phyloP scores from a whole-genome alignment of 1,140 invertebrate genomes.

The Colletes gigas region DNA sequence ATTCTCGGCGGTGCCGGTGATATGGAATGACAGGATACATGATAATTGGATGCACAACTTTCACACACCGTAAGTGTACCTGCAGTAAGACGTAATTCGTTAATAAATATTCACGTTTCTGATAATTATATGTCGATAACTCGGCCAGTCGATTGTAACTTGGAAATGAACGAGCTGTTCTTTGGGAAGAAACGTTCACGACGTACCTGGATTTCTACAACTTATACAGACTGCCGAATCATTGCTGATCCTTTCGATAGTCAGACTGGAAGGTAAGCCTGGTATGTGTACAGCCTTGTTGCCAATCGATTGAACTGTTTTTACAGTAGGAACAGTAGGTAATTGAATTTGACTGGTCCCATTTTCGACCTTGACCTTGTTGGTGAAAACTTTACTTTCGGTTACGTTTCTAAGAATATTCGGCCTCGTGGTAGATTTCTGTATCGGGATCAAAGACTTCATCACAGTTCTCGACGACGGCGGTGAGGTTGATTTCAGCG shows the following conservation, averaged over 20 bases:
- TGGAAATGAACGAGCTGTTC: background rate
- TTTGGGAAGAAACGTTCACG: background rate
- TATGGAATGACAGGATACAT: conserved; percentile 80
- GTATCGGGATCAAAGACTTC: conserved; percentile 67
- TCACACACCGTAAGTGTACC: conserved; percentile 80
- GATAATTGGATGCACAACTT: conserved; percentile 80
- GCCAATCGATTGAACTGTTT: conserved; percentile 75
- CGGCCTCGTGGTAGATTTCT: conserved; percentile 64
- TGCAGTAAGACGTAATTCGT: conserved; percentile 33
- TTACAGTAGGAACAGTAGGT: conserved; percentile 67
- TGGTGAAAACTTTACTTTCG: conserved; percentile 63
- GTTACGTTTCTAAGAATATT: conserved; percentile 71
- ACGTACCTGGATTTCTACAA: conserved; percentile 79
- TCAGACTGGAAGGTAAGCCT: conserved; percentile 72
- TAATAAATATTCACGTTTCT: background rate
- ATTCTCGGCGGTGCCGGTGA: conserved; percentile 68
- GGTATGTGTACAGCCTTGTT: conserved; percentile 75
- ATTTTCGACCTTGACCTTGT: conserved; percentile 65
- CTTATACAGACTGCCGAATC: conserved; percentile 78
- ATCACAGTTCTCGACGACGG: conserved; percentile 53
- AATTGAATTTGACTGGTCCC: conserved; percentile 67
- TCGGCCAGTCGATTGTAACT: too few relatives aligned
- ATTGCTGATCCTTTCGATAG: conserved; percentile 74
- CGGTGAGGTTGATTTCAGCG: conserved; percentile 60
- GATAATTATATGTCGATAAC: background rate